These are phyloP conservation scores for Colinus virginianus DNA, from an alignment of 2,113 vertebrate species.

Conservation along the genomic window DNA sequence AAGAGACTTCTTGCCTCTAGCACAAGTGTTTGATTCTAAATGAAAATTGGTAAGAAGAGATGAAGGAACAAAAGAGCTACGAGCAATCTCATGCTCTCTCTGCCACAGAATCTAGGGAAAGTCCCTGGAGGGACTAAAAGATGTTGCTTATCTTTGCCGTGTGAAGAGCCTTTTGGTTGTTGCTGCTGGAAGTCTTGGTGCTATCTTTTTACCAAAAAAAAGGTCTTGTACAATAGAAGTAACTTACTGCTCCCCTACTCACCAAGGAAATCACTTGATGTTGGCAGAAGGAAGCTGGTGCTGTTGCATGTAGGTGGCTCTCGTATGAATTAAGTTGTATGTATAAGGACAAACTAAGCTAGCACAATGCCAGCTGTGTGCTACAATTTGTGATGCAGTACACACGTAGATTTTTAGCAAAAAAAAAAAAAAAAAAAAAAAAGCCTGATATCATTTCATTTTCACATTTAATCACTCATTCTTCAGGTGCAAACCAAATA, in stretches of 20 bases:
- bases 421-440: conserved; percentile 8
- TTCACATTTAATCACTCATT: not conserved
- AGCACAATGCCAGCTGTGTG: not conserved
- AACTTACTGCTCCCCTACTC: conserved; percentile 9
- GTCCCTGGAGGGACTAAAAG: conserved; percentile 60
- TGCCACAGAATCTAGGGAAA: conserved; percentile 68
- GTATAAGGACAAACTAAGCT: not conserved
- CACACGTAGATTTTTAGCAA: not conserved
- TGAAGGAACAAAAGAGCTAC: conserved; percentile 61
- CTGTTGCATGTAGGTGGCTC: not conserved
- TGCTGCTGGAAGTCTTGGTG: conserved; percentile 59
- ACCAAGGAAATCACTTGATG: not conserved
- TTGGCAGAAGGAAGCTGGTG: conserved; percentile 4
- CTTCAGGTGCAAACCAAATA: not conserved
- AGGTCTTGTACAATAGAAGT: conserved; percentile 4
- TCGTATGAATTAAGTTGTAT: not conserved
- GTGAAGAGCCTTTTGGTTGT: conserved; percentile 43
- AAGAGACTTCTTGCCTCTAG: conserved; percentile 35
- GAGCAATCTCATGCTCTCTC: conserved; percentile 52
- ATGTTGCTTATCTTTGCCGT: conserved; percentile 49
- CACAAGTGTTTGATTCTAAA: conserved; percentile 62
- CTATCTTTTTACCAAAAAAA: conserved; percentile 49
- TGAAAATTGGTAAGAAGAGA: conserved; percentile 69
- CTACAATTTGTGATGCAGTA: not conserved
- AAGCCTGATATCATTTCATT: not conserved